A percentile compares a stretch with the other conserved stretches of the same genome.
Conservation (phyloP, 2,797 vertebrate genomes). For the Enteromius argenteus region DNA sequence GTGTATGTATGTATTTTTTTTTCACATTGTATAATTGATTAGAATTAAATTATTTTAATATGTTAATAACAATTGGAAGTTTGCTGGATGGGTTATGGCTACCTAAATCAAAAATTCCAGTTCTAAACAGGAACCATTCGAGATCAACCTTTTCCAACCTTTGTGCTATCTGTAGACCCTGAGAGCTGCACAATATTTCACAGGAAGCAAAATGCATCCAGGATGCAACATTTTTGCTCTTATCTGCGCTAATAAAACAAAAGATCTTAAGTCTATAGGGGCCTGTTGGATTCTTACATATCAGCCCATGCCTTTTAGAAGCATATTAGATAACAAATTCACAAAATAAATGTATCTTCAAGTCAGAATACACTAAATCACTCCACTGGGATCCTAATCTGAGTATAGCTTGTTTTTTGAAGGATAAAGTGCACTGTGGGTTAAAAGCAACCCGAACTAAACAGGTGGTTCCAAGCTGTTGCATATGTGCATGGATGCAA, state of each 20-base stretch:
- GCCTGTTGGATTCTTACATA: background rate
- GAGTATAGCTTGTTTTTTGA: background rate
- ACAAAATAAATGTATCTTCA: conserved; percentile 6
- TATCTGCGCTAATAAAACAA: background rate
- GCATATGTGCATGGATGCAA: conserved; percentile 19
- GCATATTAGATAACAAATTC: background rate
- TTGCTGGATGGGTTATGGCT: background rate
- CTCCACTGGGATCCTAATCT: background rate
- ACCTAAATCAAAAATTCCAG: background rate
- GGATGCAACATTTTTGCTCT: conserved; percentile 14
- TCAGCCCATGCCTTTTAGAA: background rate
- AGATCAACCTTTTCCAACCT: background rate
- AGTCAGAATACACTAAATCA: background rate
- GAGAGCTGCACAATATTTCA: conserved; percentile 11
- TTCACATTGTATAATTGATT: background rate
- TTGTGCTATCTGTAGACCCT: background rate
- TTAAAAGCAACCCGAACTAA: background rate
- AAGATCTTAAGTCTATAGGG: background rate
- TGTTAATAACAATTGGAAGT: background rate
- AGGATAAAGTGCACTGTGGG: background rate
- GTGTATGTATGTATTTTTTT: background rate
- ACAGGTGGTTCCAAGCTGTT: conserved; percentile 23
- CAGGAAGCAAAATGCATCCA: conserved; percentile 21
- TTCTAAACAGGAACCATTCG: background rate
- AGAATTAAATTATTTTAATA: background rate